These are phyloP conservation scores for Drosophila ambigua DNA, from an alignment of 1,140 invertebrate genomes.

Conservation along the genomic window DNA sequence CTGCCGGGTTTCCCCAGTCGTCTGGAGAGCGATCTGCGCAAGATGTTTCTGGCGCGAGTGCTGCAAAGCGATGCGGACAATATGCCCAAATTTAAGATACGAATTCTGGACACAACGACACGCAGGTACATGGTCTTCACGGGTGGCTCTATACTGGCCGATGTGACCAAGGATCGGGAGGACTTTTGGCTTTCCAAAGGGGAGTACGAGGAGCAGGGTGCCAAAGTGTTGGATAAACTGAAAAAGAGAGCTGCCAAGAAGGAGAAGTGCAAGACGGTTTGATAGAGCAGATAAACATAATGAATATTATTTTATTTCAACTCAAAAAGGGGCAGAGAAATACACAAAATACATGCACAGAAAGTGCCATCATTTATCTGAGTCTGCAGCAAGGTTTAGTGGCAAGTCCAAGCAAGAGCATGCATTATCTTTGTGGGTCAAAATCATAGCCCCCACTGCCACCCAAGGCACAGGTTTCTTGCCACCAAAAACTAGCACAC, in stretches of 20 bases:
- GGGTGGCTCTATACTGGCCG: slow-evolving; percentile 98
- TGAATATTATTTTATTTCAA: no score
- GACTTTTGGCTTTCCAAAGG: slow-evolving; percentile 97
- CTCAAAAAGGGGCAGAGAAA: no score
- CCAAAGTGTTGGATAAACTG: slow-evolving; percentile 83
- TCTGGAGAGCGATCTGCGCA: slow-evolving; percentile 98
- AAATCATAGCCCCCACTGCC: neutral
- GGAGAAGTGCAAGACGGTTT: neutral
- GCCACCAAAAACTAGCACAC: slow-evolving; percentile 56
- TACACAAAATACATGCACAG: no score
- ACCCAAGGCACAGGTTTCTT: slow-evolving; percentile 3
- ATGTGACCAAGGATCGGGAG: slow-evolving; percentile 99
- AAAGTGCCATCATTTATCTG: no score
- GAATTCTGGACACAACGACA: slow-evolving; percentile 98
- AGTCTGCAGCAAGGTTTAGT: no score
- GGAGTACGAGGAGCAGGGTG: slow-evolving; percentile 96
- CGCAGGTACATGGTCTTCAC: slow-evolving; percentile 99
- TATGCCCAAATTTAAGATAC: slow-evolving; percentile 99
- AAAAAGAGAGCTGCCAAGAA: slow-evolving; percentile 64
- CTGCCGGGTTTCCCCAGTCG: slow-evolving; percentile 98
- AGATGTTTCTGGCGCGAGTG: slow-evolving; percentile 98
- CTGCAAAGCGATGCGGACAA: slow-evolving; percentile 97
- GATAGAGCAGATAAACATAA: slow-evolving; percentile 15
- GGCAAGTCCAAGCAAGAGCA: no score
- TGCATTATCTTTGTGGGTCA: slow-evolving; percentile 5